Evolutionary conservation across 2,113 vertebrate species (phyloP), one percentile per base, ranked within the genome.

Genomic region (Campylorhamphus procurvoides): DNA sequence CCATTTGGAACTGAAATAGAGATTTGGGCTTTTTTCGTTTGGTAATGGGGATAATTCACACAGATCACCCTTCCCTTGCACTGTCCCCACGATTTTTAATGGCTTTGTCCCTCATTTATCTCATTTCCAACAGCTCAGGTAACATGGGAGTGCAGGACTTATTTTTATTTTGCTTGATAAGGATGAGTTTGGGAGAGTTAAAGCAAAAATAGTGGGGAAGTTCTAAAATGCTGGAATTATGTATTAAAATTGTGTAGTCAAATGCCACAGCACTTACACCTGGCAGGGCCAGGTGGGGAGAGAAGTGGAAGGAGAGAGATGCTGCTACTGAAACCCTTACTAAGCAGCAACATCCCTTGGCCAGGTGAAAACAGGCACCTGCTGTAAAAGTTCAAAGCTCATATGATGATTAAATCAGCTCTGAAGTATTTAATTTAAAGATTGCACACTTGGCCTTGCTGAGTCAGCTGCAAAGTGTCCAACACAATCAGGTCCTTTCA

Each of bases 401-500:
- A 6, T 52, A 52, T 23, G 53, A 50, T 22, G 52, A 93, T 97
- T 93, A 91, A 95, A 93, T 89, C 63, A 71, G 44, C 79, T 44
- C 56, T 80, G 19, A 84, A 91, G 71, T 46, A 31, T 89, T 96
- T 96, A 60, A 95, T 89, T 75, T 62, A 28, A 66, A 94, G 94
- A 86, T 55, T 84, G 56, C 52, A 49, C 71, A 10, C 37, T 72
- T 73, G 80, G 68, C 94, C 88, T 62, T 58, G 95, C 91, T 95
- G 96, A 97, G 59, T 96, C 94, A 96, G 88, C 95, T 37, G 64
- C 81, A 25, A 33, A 59, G 39, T 12, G 33, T 74, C 91, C 69
- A 44, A 72, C 59, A 84, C 86, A 91, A 93, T 92, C 82, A 47
- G 39, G 44, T 80, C 72, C 94, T 86, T 63, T 40, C 91, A 60